A percentile compares a stretch with the other conserved stretches of the same genome.
Evolutionary conservation across 2,888 invertebrate genomes (phyloP).

Genomic region (Drosophila mimetica): DNA sequence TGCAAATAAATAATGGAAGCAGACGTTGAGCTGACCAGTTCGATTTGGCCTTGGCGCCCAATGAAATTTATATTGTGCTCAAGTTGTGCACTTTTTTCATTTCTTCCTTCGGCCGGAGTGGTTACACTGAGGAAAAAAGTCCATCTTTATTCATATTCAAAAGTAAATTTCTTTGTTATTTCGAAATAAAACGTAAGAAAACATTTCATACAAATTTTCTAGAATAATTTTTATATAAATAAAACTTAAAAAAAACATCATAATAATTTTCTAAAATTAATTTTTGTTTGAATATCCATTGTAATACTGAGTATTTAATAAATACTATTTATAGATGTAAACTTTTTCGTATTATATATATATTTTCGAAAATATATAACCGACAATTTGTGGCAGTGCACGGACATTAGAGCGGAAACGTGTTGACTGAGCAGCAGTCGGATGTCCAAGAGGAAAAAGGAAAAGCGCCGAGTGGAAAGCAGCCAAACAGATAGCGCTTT

Average conservation of each 20-base stretch:
- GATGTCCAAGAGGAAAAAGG: constrained; percentile 28
- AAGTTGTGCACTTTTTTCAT: constrained; percentile 68
- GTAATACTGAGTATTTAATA: too few relatives aligned
- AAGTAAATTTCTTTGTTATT: too few relatives aligned
- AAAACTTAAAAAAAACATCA: background rate
- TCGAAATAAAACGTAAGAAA: too few relatives aligned
- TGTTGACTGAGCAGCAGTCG: constrained; percentile 32
- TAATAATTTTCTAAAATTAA: too few relatives aligned
- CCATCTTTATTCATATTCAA: background rate
- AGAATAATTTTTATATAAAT: too few relatives aligned
- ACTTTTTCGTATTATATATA: too few relatives aligned
- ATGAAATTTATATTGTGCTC: constrained; percentile 64
- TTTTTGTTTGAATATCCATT: too few relatives aligned
- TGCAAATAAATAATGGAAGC: constrained; percentile 76
- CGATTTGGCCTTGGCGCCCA: constrained; percentile 70
- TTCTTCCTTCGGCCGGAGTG: constrained; percentile 44
- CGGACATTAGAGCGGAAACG: constrained; percentile 55
- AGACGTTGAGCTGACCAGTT: constrained; percentile 57
- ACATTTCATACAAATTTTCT: too few relatives aligned
- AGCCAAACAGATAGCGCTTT: constrained; percentile 34
- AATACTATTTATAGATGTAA: too few relatives aligned
- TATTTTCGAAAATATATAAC: too few relatives aligned
- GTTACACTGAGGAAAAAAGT: background rate
- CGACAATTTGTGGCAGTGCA: constrained; percentile 3
- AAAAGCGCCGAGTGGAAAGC: constrained; percentile 13